Percentiles rank a stretch among this genome's conserved stretches.
Conservation (phyloP, 2,113 vertebrate genomes). For the Onychostoma macrolepis region DNA sequence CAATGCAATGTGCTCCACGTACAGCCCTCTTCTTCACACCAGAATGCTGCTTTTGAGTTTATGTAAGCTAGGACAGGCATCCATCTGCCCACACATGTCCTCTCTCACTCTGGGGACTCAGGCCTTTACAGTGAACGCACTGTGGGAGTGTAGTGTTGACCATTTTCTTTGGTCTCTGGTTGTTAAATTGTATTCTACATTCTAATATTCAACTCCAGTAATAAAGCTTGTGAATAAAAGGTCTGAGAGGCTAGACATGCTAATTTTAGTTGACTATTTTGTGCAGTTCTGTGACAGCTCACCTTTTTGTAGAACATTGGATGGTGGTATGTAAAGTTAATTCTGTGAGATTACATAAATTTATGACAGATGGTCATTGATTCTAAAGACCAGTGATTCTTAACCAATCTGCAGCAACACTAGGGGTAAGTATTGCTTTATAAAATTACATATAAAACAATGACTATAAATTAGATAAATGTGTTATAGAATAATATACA, state of each 20-base stretch:
- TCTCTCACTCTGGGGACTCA: slow-evolving; percentile 53
- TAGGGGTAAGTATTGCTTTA: background rate
- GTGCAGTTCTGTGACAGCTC: background rate
- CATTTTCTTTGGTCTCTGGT: background rate
- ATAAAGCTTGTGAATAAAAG: background rate
- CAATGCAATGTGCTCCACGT: slow-evolving; percentile 58
- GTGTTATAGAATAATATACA: background rate
- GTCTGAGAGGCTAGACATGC: slow-evolving; percentile 10
- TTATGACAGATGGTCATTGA: background rate
- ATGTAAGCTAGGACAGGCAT: slow-evolving; percentile 65
- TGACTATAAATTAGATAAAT: background rate
- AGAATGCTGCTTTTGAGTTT: slow-evolving; percentile 59
- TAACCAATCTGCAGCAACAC: background rate
- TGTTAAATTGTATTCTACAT: slow-evolving; percentile 11
- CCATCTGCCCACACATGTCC: slow-evolving; percentile 61
- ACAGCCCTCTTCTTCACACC: slow-evolving; percentile 59
- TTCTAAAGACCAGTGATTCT: background rate
- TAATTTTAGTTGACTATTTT: slow-evolving; percentile 6
- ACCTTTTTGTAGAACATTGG: background rate
- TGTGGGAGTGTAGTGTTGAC: slow-evolving; percentile 40
- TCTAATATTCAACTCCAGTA: slow-evolving; percentile 3
- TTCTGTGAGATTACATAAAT: background rate
- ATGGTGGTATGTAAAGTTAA: background rate
- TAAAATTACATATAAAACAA: background rate
- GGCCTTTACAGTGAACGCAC: slow-evolving; percentile 50